Evolutionary conservation across 2,113 vertebrate species (phyloP), one percentile per base, ranked within the genome.

Genomic region (Mastomys natalensis): DNA sequence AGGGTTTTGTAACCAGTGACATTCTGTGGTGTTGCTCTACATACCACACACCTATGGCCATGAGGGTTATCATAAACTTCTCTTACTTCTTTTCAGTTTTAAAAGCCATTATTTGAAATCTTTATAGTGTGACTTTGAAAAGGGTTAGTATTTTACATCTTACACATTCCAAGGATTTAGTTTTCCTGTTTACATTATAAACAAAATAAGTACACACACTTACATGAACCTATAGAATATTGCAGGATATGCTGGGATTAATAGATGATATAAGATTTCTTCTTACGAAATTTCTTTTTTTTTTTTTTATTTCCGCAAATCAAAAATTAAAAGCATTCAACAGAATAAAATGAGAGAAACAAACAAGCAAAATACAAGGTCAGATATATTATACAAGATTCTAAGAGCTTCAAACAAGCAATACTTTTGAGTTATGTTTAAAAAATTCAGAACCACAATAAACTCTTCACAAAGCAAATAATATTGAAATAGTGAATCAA

Each of bases 81-180:
- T 31, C 31, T 66, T 31, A 58, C 48, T 81, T 40, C 58, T 51
- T 58, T 74, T 8, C 6, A 77, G 55, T 74, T 94, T 58, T 77
- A 51, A 72, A 95, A 77, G 48, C 29, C 19, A 51, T n/a, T 80
- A 26, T 73, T 29, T 3, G 62, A 24, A 37, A 58, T 70, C 81
- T 87, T 82, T 72, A 31, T 72, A 68, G 3, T 62, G 12, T 43
- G 40, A 73, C 53, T 73, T 55, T 40, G 11, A 86, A 26, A 31
- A 21, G 10, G 5, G n/a, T 37, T 24, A 87, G 68, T 26, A 91
- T 37, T 92, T 58, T 94, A 94, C 95, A 93, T 86, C 51, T 96
- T 73, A 72, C 13, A 62, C 26, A 45, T 72, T 85, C 48, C 89
- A 88, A 90, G 77, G 76, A 92, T 53, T 96, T 68, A 66, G 51